phyloP scores from a whole-genome alignment of 2,797 vertebrate species.

The Eidolon dupreanum region DNA sequence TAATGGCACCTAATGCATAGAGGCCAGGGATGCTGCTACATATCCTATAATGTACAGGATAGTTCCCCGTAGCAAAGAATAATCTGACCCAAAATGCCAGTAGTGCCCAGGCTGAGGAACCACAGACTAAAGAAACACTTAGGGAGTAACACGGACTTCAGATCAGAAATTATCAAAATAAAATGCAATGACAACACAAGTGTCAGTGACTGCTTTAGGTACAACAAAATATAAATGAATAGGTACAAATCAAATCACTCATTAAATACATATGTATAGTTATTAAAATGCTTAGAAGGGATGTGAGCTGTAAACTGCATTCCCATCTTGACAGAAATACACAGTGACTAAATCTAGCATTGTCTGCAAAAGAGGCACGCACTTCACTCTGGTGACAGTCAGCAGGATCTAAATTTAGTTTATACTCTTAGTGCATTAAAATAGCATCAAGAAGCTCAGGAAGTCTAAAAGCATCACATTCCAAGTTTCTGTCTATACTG shows the following conservation, averaged over 20 bases:
- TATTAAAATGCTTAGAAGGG: conserved; percentile 60
- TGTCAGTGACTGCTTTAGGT: conserved; percentile 26
- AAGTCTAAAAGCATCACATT: conserved; percentile 69
- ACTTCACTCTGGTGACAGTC: conserved; percentile 65
- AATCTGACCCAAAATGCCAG: neutral
- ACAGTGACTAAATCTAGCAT: conserved; percentile 63
- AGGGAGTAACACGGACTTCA: neutral
- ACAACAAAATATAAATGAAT: conserved; percentile 33
- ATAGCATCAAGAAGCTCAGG: conserved; percentile 71
- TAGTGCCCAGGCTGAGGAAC: neutral
- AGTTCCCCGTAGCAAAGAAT: neutral
- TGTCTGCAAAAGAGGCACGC: conserved; percentile 68
- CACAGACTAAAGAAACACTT: neutral
- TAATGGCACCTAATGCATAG: neutral
- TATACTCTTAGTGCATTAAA: conserved; percentile 78
- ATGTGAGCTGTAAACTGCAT: conserved; percentile 30
- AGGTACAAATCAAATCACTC: conserved; percentile 52
- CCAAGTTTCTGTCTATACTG: conserved; percentile 52
- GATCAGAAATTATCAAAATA: conserved; percentile 4
- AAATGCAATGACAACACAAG: neutral
- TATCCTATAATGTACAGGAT: neutral
- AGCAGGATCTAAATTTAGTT: conserved; percentile 81
- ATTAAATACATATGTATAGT: neutral
- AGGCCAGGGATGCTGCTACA: neutral
- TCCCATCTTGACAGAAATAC: conserved; percentile 69